Evolutionary conservation across 2,113 vertebrate species (phyloP).

Genomic region (Oxyruncus cristatus): DNA sequence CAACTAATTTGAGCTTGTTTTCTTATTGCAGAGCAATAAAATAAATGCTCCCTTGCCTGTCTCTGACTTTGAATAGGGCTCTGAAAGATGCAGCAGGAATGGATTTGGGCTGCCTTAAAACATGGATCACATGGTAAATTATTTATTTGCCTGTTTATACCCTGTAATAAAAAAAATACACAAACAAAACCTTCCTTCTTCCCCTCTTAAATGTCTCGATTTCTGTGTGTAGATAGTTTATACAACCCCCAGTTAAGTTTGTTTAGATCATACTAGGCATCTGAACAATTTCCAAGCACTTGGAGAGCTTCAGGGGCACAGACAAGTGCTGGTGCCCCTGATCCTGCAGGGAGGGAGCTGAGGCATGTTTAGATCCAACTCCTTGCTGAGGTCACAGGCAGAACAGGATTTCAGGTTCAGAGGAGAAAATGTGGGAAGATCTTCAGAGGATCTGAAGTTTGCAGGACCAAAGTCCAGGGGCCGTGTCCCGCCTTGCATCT

Average conservation of each 20-base stretch:
- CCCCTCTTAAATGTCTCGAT: neutral
- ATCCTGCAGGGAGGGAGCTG: neutral
- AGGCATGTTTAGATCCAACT: neutral
- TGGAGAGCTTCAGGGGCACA: neutral
- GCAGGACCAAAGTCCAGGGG: neutral
- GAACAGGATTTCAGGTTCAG: neutral
- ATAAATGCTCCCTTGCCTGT: neutral
- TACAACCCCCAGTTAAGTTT: neutral
- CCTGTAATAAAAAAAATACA: slow-evolving; percentile 30
- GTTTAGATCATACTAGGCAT: neutral
- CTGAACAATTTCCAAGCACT: neutral
- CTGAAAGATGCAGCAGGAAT: slow-evolving; percentile 6
- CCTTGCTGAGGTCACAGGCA: neutral
- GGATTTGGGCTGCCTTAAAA: neutral
- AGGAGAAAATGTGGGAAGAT: neutral
- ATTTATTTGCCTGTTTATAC: slow-evolving; percentile 48
- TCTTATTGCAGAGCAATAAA: neutral
- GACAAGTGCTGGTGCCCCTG: neutral
- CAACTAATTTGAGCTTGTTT: neutral
- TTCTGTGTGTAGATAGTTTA: neutral
- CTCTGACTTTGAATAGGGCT: neutral
- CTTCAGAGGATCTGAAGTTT: neutral
- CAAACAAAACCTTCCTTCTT: slow-evolving; percentile 28
- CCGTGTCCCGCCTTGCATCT: neutral
- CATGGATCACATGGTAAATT: neutral